Base-by-base conservation (phyloP, 2,888 invertebrate genomes). In the Sminthurides aquaticus region DNA sequence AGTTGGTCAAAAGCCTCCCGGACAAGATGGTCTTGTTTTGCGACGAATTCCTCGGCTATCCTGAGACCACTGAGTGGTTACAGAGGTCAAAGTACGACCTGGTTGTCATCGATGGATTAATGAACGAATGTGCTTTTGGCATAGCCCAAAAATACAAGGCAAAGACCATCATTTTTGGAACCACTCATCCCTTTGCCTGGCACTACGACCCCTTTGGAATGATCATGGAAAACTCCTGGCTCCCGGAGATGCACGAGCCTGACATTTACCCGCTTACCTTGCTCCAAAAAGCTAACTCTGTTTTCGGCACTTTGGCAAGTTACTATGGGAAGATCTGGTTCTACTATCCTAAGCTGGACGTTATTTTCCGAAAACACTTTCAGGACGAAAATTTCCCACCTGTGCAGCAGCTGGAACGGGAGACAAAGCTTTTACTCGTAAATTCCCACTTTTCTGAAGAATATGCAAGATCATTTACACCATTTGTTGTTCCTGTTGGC, bases 381-480 rank as follows among this genome's bases (percentile, higher is more conserved):
- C 57, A 60, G 3, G 29, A 24, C 2, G 49, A 60, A 2, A 49
- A 49, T 49, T 58, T 67, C 56, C 69, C 69, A 11, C 26, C 26
- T 11, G 22, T 71, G n/a, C 25, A n/a, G n/a, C 68, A 71, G 34
- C 3, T 71, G 56, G 69, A 72, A 5, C 18, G 29, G 18, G 43
- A 62, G 0, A 43, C 59, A 0, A 65, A 57, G 54, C 59, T 73
- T 0, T 49, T 71, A 49, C 54, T 73, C 11, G 43, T 29, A 0
- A 69, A 69, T 28, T 60, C 69, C 1, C 71, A 73, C 60, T 69
- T 61, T 28, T 63, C 65, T 5, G 67, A 67, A 20, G 73, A 73
- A n/a, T 68, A 62, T 43, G 26, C 71, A 1, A 57, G 71, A 20
- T 66, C 69, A 3, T 57, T 71, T 11, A 70, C 73, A 1, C 71